Conservation (phyloP, 2,113 vertebrate species). For the Rafetus swinhoei region DNA sequence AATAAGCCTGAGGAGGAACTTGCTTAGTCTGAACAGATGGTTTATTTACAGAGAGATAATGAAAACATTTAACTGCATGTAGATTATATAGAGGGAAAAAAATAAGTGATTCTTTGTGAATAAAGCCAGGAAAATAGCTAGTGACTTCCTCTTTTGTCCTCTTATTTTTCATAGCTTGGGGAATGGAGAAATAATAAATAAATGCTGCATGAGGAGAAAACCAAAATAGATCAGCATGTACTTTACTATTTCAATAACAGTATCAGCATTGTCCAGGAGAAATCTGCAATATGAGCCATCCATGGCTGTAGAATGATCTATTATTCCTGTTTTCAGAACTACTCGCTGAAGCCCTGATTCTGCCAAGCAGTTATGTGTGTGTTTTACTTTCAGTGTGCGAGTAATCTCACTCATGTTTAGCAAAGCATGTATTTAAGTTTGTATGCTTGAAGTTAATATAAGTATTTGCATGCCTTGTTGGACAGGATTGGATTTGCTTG, state of each 20-base stretch:
- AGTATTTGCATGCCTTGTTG: neutral
- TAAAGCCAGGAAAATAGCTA: neutral
- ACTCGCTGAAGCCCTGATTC: neutral
- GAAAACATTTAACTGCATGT: accelerated
- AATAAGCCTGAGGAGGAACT: accelerated
- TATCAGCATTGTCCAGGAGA: neutral
- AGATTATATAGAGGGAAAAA: too few species aligned
- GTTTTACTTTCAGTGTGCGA: neutral
- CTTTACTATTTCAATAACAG: neutral
- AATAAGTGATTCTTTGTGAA: neutral
- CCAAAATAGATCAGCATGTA: neutral
- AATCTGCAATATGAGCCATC: neutral
- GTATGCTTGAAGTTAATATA: neutral
- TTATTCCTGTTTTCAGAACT: neutral
- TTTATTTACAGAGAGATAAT: neutral
- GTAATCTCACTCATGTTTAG: neutral
- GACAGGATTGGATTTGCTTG: neutral
- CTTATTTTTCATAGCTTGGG: neutral
- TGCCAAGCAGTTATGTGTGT: neutral
- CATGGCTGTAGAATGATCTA: neutral
- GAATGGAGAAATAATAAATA: neutral
- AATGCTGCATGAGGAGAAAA: neutral
- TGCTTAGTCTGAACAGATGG: accelerated
- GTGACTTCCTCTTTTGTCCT: neutral
- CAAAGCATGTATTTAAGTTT: neutral